Evolutionary conservation across 1,140 invertebrate genomes (phyloP), one percentile per base, ranked within the genome.

Genomic region (Muscidifurax raptorellus): DNA sequence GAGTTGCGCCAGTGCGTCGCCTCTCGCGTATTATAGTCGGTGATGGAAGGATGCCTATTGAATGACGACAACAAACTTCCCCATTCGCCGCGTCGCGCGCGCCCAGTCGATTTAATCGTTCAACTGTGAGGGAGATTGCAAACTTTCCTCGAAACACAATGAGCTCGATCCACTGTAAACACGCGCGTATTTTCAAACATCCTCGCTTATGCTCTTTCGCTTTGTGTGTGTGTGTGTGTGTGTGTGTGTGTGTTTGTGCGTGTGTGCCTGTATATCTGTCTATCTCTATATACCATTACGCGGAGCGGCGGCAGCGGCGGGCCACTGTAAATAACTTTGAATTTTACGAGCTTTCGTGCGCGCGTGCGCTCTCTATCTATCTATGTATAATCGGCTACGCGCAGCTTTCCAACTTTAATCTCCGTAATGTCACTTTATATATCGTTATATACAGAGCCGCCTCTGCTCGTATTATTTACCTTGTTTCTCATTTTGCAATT

Each of bases 61-160:
- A 52, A 75, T 85, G 84, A 80, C 88, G 89, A 89, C 85, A 88
- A 88, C 88, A 88, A 89, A 90, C 86, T 86, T 87, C 84, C 82
- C 32, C 84, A 72, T 87, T 69, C 67, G 67, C 25, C 78, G 80
- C 78, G 84, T 81, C 87, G 86, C 89, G 36, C 13, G 36, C 28
- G 30, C 72, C 72, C 36, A 30, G 89, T 89, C 89, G 89, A 87
- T 89, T 89, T 87, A 89, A 90, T 89, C 89, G 87, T 76, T 87
- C 84, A 89, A 89, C 88, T 87, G 89, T 88, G 84, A 89, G 87
- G 80, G 86, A 88, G 88, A 89, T 89, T 89, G 87, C 85, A 40
- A 75, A 75, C 72, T 75, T 75, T 75, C 32, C 52, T 6, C 32
- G 18, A 69, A 69, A 69, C 28, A 69, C 67, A 69, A 69, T 69